Evolutionary conservation across 2,113 vertebrate species (phyloP).

Genomic region (Urocitellus parryii): DNA sequence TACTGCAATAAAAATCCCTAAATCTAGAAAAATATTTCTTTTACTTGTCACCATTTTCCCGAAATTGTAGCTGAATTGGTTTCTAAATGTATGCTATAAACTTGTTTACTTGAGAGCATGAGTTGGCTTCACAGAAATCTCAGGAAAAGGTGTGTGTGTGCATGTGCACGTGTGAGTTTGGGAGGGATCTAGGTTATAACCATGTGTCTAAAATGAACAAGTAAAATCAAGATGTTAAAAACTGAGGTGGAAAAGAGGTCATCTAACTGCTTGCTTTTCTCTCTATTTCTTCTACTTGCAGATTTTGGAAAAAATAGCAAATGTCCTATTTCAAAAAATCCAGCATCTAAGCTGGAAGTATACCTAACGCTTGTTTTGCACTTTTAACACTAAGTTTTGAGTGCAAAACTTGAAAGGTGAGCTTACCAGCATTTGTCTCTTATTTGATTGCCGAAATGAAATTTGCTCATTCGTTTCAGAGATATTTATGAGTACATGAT

Average conservation of each 20-base stretch:
- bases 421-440: background rate
- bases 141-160: background rate
- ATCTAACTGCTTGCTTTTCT: background rate
- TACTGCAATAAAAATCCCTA: background rate
- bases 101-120: slow-evolving; percentile 2
- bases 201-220: background rate
- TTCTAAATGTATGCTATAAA: background rate
- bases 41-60: background rate
- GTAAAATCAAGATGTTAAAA: background rate
- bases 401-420: background rate
- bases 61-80: background rate
- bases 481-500: background rate
- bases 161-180: too few species aligned
- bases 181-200: background rate
- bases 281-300: background rate
- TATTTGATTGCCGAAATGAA: background rate
- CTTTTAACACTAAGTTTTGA: background rate
- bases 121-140: background rate
- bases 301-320: slow-evolving; percentile 36
- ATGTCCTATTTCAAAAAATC: background rate
- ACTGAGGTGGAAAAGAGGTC: background rate
- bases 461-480: background rate
- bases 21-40: slow-evolving; percentile 8
- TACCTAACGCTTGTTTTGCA: background rate
- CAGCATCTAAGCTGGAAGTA: background rate